Evolutionary conservation across 1,140 invertebrate genomes (phyloP), one percentile per base, ranked within the genome.

Genomic region (Heliconius melpomene): DNA sequence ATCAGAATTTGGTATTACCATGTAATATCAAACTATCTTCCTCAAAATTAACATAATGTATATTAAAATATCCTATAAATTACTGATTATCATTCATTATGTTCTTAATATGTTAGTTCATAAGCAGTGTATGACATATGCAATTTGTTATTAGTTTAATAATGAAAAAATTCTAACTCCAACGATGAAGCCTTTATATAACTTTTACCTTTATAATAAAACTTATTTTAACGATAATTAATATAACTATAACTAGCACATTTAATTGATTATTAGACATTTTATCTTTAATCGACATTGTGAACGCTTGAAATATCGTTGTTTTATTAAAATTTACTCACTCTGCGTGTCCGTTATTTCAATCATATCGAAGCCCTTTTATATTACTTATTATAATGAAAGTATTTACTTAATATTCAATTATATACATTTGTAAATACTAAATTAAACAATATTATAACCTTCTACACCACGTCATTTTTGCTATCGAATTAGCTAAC

Each of bases 331-430:
- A 78, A 70, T 50, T 46, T 79, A 91, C 92, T 92, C 78, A 94
- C 92, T 94, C 77, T 94, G 92, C 23, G 88, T 91, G 75, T 94
- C 92, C 20, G 90, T 87, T 86, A 94, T 92, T 73, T 94, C 92
- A 84, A 94, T 92, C 91, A 93, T 93, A 75, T 87, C 91, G 78
- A 66, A 80, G 72, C 57, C 72, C 79, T 81, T 84, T 60, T 74
- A 80, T 76, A 77, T 57, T 78, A 79, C 73, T 77, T 38, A 74
- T 36, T 80, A 79, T 75, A 46, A 82, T 70, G 26, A 46, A 72
- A 81, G 29, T 66, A 60, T 78, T 74, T 57, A 78, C 32, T 77
- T 74, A 76, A 83, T 82, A 85, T 79, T 84, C 80, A 75, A 72
- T 66, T 77, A 76, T 82, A 82, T 82, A 80, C 82, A 88, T 85